Evolutionary conservation across 2,888 invertebrate species (phyloP).

Genomic region (Esperia sulphurella): DNA sequence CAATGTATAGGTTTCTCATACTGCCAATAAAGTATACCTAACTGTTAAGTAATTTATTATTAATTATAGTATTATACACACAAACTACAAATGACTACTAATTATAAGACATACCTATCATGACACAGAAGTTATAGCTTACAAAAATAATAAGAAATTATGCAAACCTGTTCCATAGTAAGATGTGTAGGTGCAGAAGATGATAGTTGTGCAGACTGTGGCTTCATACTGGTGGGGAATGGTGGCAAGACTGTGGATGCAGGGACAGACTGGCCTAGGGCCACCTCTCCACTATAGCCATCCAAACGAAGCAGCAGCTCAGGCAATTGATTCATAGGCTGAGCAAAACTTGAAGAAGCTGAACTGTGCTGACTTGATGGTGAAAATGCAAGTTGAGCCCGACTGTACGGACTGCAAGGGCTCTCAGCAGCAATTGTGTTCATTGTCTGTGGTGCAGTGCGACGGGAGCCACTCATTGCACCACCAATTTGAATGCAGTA

Average conservation of each 20-base stretch:
- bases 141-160: no score
- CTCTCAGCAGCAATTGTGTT: slow-evolving; percentile 54
- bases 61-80: no score
- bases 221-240: slow-evolving; percentile 56
- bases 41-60: no score
- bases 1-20: neutral
- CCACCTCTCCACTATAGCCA: slow-evolving; percentile 72
- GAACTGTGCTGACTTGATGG: slow-evolving; percentile 84
- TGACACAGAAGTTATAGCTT: no score
- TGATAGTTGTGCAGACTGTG: slow-evolving; percentile 83
- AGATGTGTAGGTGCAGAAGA: slow-evolving; percentile 93
- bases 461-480: slow-evolving; percentile 63
- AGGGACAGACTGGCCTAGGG: slow-evolving; percentile 82
- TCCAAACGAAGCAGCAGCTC: slow-evolving; percentile 85
- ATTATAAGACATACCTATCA: no score
- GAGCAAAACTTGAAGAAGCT: slow-evolving; percentile 68
- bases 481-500: slow-evolving; percentile 76
- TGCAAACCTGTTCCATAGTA: slow-evolving; percentile 82
- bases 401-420: slow-evolving; percentile 76
- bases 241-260: slow-evolving; percentile 76
- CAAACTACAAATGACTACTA: no score
- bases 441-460: slow-evolving; percentile 37
- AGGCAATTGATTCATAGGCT: slow-evolving; percentile 71
- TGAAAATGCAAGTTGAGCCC: slow-evolving; percentile 78
- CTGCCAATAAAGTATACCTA: no score